Base-by-base conservation (phyloP, 2,888 invertebrate genomes). In the Mesorhabditis belari region DNA sequence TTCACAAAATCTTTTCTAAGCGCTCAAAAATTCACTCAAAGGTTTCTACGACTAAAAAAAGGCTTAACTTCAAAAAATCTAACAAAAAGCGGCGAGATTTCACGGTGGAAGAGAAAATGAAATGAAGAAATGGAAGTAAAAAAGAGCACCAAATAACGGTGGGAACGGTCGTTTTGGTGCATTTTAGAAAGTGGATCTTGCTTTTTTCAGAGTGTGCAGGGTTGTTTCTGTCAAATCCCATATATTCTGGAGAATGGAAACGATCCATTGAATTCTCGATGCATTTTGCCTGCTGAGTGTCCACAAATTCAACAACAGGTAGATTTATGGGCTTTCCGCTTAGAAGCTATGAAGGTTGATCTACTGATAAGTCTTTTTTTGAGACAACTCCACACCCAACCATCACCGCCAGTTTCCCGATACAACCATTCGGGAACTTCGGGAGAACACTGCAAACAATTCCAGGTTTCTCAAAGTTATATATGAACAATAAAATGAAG, bases 191-290 rank as follows among this genome's bases (percentile, higher is more conserved):
- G n/a, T n/a, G n/a, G n/a, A n/a, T n/a, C n/a, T n/a, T n/a, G n/a
- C n/a, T n/a, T n/a, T n/a, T n/a, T n/a, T n/a, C n/a, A n/a, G n/a
- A n/a, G 73, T 58, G 71, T 73, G 0, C 63, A 66, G 24, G 73
- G 73, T 17, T 73, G 73, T 56, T 73, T 73, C 61, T 73, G 73
- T 44, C 64, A 66, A 21, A 57, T 71, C 26, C 73, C 73, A 2
- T 73, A 63, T 49, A 69, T 73, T 28, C 60, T 73, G n/a, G 69
- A 71, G 49, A 69, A 73, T 35, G 62, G 59, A 3, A 64, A 60
- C 1, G 70, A 73, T 63, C 73, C 73, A n/a, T 57, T 73, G 3
- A 67, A 71, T 44, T 73, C 73, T 1, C 64, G 69, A 25, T 73
- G 73, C 53, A 63, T 73, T 17, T 62, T 73, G 0, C 70, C 73